These are phyloP conservation scores for Hypomecis punctinalis DNA, from an alignment of 2,888 invertebrate species.

Conservation along the genomic window DNA sequence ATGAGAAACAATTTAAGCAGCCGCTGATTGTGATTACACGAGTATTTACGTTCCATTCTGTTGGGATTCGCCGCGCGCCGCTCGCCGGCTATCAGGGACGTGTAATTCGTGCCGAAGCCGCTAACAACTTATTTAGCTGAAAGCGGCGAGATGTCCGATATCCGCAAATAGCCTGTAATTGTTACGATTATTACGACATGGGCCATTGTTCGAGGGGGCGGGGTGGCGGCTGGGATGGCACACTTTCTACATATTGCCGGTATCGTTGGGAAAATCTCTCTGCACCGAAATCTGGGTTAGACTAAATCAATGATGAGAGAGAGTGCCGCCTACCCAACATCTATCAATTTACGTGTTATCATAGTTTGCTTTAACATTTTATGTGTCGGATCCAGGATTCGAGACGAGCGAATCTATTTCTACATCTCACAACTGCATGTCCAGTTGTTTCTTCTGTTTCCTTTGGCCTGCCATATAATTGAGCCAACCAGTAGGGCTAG, in stretches of 20 bases:
- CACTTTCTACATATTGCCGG: constrained; percentile 58
- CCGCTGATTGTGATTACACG: constrained; percentile 35
- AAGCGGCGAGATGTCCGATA: constrained; percentile 56
- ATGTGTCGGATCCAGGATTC: constrained; percentile 12
- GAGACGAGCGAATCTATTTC: too few species aligned
- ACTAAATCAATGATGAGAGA: constrained; percentile 51
- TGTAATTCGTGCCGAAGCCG: constrained; percentile 56
- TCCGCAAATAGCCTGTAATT: constrained; percentile 61
- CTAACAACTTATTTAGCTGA: constrained; percentile 48
- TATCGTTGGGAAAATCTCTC: constrained; percentile 47
- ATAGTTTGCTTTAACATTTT: constrained; percentile 32
- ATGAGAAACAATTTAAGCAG: constrained; percentile 46
- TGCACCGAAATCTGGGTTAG: constrained; percentile 59
- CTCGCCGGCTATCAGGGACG: constrained; percentile 48
- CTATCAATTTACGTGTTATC: constrained; percentile 32
- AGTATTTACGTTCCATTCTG: constrained; percentile 46
- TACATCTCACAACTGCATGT: background rate
- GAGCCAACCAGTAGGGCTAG: constrained; percentile 13
- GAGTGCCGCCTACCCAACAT: constrained; percentile 41
- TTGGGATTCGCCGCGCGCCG: constrained; percentile 32
- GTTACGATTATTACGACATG: constrained; percentile 66
- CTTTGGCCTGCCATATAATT: constrained; percentile 30
- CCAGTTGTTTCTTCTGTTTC: background rate
- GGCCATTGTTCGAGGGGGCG: constrained; percentile 61
- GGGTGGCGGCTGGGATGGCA: constrained; percentile 41